phyloP scores from a whole-genome alignment of 2,888 invertebrate genomes.

The Chrysolina americana region DNA sequence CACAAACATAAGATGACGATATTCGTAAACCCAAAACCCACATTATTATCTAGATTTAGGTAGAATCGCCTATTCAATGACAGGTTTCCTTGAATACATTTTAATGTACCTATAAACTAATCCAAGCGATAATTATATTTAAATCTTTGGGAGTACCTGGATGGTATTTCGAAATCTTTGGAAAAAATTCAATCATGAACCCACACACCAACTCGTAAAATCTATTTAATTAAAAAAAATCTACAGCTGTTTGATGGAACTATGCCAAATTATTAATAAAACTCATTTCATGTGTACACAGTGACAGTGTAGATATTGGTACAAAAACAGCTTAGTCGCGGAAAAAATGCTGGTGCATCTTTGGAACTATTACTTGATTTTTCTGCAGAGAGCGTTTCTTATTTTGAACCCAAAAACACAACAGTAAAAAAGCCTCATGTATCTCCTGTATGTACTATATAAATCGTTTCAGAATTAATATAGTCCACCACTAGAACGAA shows the following conservation, averaged over 20 bases:
- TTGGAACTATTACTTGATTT: neutral
- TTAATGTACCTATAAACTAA: conserved; percentile 16
- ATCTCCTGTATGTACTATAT: too few species aligned
- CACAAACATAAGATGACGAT: neutral
- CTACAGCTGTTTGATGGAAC: conserved; percentile 61
- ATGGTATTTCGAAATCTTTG: conserved; percentile 40
- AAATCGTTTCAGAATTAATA: too few species aligned
- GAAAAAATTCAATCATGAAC: conserved; percentile 52
- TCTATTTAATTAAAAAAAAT: conserved; percentile 57
- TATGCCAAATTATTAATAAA: conserved; percentile 55
- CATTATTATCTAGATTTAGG: too few species aligned
- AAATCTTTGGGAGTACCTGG: conserved; percentile 29
- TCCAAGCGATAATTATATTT: conserved; percentile 27
- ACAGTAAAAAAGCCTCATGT: neutral
- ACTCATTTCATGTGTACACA: neutral
- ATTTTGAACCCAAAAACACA: neutral
- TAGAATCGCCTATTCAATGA: too few species aligned
- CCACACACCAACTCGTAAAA: conserved; percentile 49
- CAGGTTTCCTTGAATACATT: too few species aligned
- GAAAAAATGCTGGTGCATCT: neutral
- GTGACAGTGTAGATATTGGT: neutral
- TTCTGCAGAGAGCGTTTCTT: neutral
- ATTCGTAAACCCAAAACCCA: too few species aligned
- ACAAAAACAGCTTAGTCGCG: neutral
- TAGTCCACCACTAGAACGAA: too few species aligned